These are phyloP conservation scores for Bradypodion pumilum DNA, from an alignment of 2,797 vertebrate genomes.

Conservation along the genomic window DNA sequence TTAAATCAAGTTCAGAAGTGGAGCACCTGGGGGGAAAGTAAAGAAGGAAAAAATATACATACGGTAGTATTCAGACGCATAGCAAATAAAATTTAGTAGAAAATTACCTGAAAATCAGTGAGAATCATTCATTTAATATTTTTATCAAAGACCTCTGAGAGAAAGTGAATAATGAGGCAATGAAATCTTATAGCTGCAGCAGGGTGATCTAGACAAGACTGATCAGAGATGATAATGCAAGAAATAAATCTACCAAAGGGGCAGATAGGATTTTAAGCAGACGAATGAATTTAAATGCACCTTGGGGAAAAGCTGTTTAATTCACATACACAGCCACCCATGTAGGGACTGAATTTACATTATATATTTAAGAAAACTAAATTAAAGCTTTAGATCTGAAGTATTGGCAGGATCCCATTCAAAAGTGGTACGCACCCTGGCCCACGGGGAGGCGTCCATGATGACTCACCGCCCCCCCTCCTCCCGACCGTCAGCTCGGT, in stretches of 20 bases:
- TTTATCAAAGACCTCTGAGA: slow-evolving; percentile 58
- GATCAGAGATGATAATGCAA: slow-evolving; percentile 45
- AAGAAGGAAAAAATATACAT: slow-evolving; percentile 36
- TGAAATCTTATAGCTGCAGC: slow-evolving; percentile 52
- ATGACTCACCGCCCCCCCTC: too few relatives aligned
- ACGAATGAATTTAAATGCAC: slow-evolving; percentile 47
- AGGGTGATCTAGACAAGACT: slow-evolving; percentile 50
- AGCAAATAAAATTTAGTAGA: slow-evolving; percentile 53
- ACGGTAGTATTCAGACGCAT: slow-evolving; percentile 56
- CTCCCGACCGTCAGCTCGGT: too few relatives aligned
- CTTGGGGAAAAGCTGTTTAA: slow-evolving; percentile 65
- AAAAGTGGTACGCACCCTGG: too few relatives aligned
- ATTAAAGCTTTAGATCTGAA: not conserved
- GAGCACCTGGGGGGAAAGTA: not conserved
- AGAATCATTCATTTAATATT: slow-evolving; percentile 48
- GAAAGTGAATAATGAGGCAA: slow-evolving; percentile 56
- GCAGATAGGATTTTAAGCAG: slow-evolving; percentile 56
- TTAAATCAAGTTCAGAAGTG: slow-evolving; percentile 64
- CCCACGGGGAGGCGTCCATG: too few relatives aligned
- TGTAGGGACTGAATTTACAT: slow-evolving; percentile 63
- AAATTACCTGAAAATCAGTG: slow-evolving; percentile 50
- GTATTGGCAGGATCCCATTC: not conserved
- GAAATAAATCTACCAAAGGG: slow-evolving; percentile 35
- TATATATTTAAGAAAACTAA: slow-evolving; percentile 64
- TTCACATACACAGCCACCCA: slow-evolving; percentile 29